These are phyloP conservation scores for Scaptomyza graminum DNA, from an alignment of 1,140 invertebrate species.

Conservation along the genomic window DNA sequence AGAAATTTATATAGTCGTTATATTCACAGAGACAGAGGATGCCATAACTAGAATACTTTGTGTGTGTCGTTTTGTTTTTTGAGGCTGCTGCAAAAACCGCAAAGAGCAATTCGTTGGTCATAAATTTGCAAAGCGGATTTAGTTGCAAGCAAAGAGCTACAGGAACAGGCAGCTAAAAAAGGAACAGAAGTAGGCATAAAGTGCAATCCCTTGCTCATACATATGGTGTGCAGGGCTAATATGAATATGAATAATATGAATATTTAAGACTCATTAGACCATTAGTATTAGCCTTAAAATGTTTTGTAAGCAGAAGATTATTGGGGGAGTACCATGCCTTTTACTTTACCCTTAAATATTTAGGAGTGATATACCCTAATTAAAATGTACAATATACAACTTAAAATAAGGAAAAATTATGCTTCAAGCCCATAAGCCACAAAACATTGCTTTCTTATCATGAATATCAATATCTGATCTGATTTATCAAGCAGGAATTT, in stretches of 20 bases:
- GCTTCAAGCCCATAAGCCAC: too few relatives aligned
- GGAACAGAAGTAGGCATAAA: conserved; percentile 21
- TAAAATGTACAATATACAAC: too few relatives aligned
- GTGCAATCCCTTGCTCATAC: conserved; percentile 50
- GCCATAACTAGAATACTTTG: conserved; percentile 43
- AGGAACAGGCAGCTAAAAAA: neutral
- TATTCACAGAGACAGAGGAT: conserved; percentile 2
- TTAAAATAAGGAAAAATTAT: too few relatives aligned
- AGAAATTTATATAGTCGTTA: conserved; percentile 32
- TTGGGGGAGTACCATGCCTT: neutral
- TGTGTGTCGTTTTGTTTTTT: conserved; percentile 34
- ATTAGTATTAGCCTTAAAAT: conserved; percentile 30
- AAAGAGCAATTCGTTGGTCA: conserved; percentile 66
- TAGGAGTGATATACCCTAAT: too few relatives aligned
- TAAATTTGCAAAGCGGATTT: conserved; percentile 63
- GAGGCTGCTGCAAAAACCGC: conserved; percentile 37
- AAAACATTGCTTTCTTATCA: too few relatives aligned
- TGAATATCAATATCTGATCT: too few relatives aligned
- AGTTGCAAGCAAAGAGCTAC: conserved; percentile 46
- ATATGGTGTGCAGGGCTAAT: neutral
- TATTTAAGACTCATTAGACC: conserved; percentile 49
- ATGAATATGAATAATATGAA: too few relatives aligned
- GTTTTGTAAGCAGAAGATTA: conserved; percentile 31
- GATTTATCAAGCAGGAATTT: too few relatives aligned
- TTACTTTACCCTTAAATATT: too few relatives aligned